Conservation (phyloP, 2,888 invertebrate genomes). For the Acanthosepion pharaonis region DNA sequence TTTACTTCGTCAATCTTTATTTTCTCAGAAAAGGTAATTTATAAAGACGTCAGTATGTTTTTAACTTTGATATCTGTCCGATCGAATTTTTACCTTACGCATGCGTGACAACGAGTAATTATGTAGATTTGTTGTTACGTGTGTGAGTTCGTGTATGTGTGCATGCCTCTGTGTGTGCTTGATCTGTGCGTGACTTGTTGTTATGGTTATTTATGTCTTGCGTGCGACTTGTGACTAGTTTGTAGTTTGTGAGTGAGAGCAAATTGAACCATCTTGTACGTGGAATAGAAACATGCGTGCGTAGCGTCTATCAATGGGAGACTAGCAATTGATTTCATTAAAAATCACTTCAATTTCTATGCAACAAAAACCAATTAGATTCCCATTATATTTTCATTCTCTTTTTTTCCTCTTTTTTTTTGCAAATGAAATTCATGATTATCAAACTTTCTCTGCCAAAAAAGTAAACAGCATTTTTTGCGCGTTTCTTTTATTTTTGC, state of each 20-base stretch:
- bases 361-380: constrained; percentile 23
- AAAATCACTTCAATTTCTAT: constrained; percentile 8
- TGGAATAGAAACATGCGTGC: background rate
- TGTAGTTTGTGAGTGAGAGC: background rate
- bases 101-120: no score
- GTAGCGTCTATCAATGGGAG: background rate
- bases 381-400: constrained; percentile 4
- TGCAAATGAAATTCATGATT: background rate
- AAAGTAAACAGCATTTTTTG: background rate
- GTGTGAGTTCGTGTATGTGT: background rate
- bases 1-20: no score
- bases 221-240: background rate
- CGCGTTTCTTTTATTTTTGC: background rate
- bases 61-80: no score
- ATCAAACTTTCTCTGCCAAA: background rate
- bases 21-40: no score
- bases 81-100: no score
- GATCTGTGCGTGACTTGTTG: background rate
- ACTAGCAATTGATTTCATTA: constrained; percentile 14
- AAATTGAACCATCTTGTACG: background rate
- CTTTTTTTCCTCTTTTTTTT: background rate
- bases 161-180: background rate
- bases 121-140: background rate
- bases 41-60: no score
- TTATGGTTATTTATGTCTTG: background rate